A percentile compares a stretch with the other conserved stretches of the same genome.
These are phyloP conservation scores for Drosophila repletoides DNA, from an alignment of 1,140 invertebrate species.

Conservation along the genomic window DNA sequence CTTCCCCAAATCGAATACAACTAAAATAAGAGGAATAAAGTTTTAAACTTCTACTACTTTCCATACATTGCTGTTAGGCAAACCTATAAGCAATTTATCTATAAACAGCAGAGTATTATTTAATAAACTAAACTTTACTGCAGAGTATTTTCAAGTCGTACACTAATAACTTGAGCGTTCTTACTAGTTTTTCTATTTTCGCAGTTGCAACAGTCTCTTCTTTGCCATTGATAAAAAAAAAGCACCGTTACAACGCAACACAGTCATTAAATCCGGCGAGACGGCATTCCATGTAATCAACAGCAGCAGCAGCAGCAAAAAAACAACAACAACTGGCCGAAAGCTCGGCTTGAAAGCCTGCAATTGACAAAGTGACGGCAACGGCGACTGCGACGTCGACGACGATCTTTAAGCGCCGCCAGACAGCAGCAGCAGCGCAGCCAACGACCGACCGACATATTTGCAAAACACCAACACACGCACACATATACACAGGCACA, in stretches of 20 bases:
- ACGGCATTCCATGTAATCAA: slow-evolving; percentile 77
- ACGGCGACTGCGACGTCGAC: background rate
- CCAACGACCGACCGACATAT: slow-evolving; percentile 75
- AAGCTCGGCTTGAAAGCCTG: slow-evolving; percentile 44
- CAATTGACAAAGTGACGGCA: slow-evolving; percentile 45
- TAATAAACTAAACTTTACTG: no score
- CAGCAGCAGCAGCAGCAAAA: slow-evolving; percentile 33
- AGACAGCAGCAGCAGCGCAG: slow-evolving; percentile 22
- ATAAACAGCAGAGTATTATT: no score
- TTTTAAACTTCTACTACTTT: no score
- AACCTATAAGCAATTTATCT: no score
- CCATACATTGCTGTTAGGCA: no score
- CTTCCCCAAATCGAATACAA: no score
- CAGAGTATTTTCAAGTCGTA: no score
- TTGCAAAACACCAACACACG: slow-evolving; percentile 58
- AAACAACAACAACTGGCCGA: slow-evolving; percentile 18
- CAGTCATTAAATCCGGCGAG: slow-evolving; percentile 78
- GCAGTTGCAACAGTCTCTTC: slow-evolving; percentile 25
- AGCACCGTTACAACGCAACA: slow-evolving; percentile 69
- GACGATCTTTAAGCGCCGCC: slow-evolving; percentile 44
- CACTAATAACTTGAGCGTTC: no score
- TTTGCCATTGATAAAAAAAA: slow-evolving; percentile 68
- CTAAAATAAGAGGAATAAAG: no score
- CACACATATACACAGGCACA: slow-evolving; percentile 4
- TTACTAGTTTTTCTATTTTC: slow-evolving; percentile 1